Evolutionary conservation across 2,113 vertebrate species (phyloP), one percentile per base, ranked within the genome.

Genomic region (Trochalopteron elliotii): DNA sequence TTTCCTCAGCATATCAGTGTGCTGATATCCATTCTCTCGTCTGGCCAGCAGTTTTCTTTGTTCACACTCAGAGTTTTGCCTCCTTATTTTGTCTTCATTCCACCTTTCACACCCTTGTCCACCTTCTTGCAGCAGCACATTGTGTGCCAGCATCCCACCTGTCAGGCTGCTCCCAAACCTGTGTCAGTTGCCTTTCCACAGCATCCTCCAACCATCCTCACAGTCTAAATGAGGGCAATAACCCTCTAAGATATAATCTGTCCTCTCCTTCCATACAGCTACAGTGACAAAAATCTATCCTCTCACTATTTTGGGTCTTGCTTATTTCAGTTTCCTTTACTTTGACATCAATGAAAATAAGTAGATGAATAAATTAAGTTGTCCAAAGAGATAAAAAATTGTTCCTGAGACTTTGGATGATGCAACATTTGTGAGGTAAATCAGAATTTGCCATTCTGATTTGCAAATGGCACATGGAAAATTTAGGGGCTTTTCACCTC

Each of bases 121-220:
- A 74, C 24, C 13, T 60, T 71, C 33, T 37, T 40, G n/a, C 28
- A 74, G 12, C 24, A 45, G 42, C 69, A 37, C 2, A 0, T 8
- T 25, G 5, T 35, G n/a, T 77, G 16, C 8, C 11, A 6, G 4
- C 10, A 20, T 56, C 18, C 35, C 0, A 0, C 12, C 47, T 23
- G 12, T 10, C 69, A 74, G 33, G 7, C 53, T 45, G 15, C 7
- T 49, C 45, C 47, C 69, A 69, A 37, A 68, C 17, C 49, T 47
- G 40, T 13, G 40, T 13, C 69, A 25, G 10, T 13, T 2, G 0
- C 33, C 42, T 71, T 83, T 67, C 87, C 23, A 27, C 19, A 67
- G 42, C 69, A 65, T 39, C 40, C 31, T 71, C 45, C 61, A 49
- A 20, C 22, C 44, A 68, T 12, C 25, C 33, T 59, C 52, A 55